A percentile compares a stretch with the other conserved stretches of the same genome.
phyloP scores from a whole-genome alignment of 2,113 vertebrate genomes.

The Dromas ardeola region DNA sequence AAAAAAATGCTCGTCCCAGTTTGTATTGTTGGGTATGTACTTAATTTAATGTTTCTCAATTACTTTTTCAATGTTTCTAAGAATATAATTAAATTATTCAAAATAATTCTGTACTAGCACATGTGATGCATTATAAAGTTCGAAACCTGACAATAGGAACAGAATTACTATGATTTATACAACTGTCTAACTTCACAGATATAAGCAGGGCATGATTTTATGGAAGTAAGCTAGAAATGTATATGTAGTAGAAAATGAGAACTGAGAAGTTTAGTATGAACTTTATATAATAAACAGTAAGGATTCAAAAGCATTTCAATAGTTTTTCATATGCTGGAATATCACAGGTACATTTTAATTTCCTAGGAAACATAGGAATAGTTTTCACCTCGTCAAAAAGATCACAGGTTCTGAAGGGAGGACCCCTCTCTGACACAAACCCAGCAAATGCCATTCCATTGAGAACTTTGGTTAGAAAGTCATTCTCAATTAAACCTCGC shows the following conservation, averaged over 20 bases:
- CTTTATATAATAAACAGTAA: not conserved
- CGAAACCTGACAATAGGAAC: not conserved
- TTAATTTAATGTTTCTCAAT: not conserved
- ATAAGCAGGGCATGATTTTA: not conserved
- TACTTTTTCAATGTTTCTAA: not conserved
- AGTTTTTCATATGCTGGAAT: not conserved
- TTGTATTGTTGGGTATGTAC: not conserved
- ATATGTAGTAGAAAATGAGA: not conserved
- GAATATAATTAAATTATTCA: not conserved
- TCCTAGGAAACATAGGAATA: not conserved
- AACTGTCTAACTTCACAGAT: not conserved
- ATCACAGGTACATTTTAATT: not conserved
- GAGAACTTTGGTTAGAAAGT: slow-evolving; percentile 96
- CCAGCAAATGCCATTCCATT: slow-evolving; percentile 98
- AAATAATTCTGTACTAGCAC: not conserved
- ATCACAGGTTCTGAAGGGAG: slow-evolving; percentile 94
- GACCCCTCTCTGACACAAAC: slow-evolving; percentile 96
- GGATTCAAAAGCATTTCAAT: not conserved
- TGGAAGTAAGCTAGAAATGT: not conserved
- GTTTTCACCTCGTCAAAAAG: slow-evolving; percentile 94
- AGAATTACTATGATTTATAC: not conserved
- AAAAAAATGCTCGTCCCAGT: not conserved
- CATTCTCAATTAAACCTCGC: slow-evolving; percentile 94
- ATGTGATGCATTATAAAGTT: not conserved
- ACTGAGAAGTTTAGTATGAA: not conserved